These are phyloP conservation scores for Caenorhabditis angaria DNA, from an alignment of 2,888 invertebrate species.

Conservation along the genomic window DNA sequence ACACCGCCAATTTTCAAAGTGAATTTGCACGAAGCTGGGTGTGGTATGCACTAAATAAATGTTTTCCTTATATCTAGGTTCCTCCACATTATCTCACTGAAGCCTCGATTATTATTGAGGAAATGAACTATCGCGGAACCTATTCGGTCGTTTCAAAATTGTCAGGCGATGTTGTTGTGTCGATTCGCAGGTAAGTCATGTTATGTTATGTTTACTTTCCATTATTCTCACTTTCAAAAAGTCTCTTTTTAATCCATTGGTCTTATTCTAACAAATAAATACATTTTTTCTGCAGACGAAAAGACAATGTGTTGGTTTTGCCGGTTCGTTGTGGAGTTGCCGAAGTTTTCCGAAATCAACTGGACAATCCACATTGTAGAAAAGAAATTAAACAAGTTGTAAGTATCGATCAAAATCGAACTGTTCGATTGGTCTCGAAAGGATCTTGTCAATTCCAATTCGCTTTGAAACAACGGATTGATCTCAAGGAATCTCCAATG, in stretches of 20 bases:
- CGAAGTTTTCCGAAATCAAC: slow-evolving; percentile 62
- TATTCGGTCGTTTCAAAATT: slow-evolving; percentile 73
- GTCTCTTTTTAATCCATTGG: background rate
- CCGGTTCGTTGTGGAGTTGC: slow-evolving; percentile 68
- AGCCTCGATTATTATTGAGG: slow-evolving; percentile 74
- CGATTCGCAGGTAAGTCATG: slow-evolving; percentile 58
- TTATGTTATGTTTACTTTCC: background rate
- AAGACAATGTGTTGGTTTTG: slow-evolving; percentile 67
- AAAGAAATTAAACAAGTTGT: slow-evolving; percentile 59
- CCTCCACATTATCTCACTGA: slow-evolving; percentile 72
- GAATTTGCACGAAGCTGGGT: no score
- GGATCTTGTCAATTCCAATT: slow-evolving; percentile 72
- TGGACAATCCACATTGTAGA: slow-evolving; percentile 54
- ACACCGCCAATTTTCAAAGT: no score
- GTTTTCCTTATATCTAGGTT: slow-evolving; percentile 65
- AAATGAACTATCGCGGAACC: slow-evolving; percentile 74
- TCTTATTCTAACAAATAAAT: no score
- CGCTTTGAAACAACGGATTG: slow-evolving; percentile 71
- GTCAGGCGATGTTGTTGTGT: slow-evolving; percentile 62
- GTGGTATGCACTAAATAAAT: background rate
- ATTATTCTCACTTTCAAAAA: background rate
- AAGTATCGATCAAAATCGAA: slow-evolving; percentile 59
- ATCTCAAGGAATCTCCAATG: slow-evolving; percentile 63
- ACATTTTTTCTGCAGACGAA: slow-evolving; percentile 48
- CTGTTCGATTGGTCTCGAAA: slow-evolving; percentile 64